These are phyloP conservation scores for Limnephilus lunatus DNA, from an alignment of 2,888 invertebrate species.

Conservation along the genomic window DNA sequence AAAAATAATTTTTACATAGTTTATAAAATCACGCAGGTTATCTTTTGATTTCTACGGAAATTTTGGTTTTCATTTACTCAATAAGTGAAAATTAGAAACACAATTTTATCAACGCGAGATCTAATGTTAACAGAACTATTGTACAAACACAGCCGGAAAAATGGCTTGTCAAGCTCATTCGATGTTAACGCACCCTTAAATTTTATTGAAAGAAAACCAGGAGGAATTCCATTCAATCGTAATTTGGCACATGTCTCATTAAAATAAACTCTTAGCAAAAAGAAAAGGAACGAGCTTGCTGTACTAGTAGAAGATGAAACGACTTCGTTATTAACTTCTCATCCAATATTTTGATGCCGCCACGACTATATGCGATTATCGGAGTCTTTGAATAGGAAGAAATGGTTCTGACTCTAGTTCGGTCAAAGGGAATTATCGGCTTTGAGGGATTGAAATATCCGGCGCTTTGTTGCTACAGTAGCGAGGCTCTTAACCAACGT, in stretches of 20 bases:
- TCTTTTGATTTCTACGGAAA: too few relatives aligned
- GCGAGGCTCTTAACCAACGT: conserved; percentile 35
- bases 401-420: conserved; percentile 45
- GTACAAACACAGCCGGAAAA: background rate
- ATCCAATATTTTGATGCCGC: conserved; percentile 38
- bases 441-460: conserved; percentile 64
- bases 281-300: background rate
- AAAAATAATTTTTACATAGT: too few relatives aligned
- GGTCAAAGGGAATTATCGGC: conserved; percentile 62
- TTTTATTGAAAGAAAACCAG: background rate
- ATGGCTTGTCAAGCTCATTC: background rate
- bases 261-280: background rate
- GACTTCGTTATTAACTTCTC: conserved; percentile 48
- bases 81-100: too few relatives aligned
- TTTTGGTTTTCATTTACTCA: too few relatives aligned
- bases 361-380: conserved; percentile 41
- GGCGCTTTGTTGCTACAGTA: conserved; percentile 55
- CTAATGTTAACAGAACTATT: too few relatives aligned
- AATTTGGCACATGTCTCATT: background rate
- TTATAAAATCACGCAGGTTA: too few relatives aligned
- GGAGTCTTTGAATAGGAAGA: conserved; percentile 47
- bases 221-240: background rate
- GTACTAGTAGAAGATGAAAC: conserved; percentile 12
- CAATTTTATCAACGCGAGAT: too few relatives aligned
- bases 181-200: background rate